These are phyloP conservation scores for Hyaena hyaena DNA, from an alignment of 2,113 vertebrate genomes.

Conservation along the genomic window DNA sequence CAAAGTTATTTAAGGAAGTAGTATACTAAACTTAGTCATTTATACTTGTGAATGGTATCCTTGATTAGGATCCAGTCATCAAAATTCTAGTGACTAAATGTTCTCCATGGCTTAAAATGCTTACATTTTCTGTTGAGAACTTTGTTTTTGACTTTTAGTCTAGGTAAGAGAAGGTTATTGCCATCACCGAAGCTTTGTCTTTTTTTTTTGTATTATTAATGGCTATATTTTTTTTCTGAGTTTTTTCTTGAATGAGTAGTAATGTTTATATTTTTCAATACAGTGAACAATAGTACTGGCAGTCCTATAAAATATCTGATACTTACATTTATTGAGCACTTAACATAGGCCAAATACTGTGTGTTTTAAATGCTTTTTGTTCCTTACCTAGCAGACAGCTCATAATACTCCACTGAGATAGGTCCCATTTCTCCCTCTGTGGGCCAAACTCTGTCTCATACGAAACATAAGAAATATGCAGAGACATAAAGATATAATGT, in stretches of 20 bases:
- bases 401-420: constrained; percentile 34
- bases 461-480: constrained; percentile 47
- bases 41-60: neutral
- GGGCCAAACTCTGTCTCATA: neutral
- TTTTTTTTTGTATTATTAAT: neutral
- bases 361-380: constrained; percentile 43
- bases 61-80: neutral
- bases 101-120: constrained; percentile 28
- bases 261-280: constrained; percentile 57
- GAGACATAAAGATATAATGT: constrained; percentile 20
- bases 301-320: constrained; percentile 47
- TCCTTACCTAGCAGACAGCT: neutral
- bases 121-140: constrained; percentile 46
- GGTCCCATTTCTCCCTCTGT: neutral
- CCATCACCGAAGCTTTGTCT: constrained; percentile 52
- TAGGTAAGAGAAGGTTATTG: constrained; percentile 34
- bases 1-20: constrained; percentile 54
- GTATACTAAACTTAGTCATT: constrained; percentile 27
- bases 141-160: constrained; percentile 48
- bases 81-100: constrained; percentile 39
- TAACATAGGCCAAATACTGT: neutral
- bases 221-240: constrained; percentile 32
- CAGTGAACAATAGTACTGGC: constrained; percentile 27
- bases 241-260: constrained; percentile 48
- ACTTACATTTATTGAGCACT: constrained; percentile 37